phyloP scores from a whole-genome alignment of 2,797 vertebrate genomes.

The Eulemur rubriventer region DNA sequence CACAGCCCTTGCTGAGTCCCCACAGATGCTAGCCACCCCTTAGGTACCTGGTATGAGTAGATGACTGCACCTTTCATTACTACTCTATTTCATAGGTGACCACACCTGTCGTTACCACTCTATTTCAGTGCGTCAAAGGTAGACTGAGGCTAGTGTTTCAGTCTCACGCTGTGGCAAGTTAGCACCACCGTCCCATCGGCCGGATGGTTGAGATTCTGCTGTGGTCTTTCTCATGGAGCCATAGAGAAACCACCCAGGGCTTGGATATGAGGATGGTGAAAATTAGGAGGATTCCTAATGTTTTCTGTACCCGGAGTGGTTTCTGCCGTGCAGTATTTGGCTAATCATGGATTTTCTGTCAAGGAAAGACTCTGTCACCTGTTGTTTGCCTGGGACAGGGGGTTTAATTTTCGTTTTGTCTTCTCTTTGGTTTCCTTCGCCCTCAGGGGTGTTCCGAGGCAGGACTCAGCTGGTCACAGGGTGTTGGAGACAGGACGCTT shows the following conservation, averaged over 20 bases:
- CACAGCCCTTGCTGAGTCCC: not conserved
- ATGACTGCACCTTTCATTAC: too few species aligned
- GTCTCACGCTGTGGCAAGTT: not conserved
- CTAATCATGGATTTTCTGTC: not conserved
- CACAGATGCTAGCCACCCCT: too few species aligned
- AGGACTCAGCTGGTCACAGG: accelerated
- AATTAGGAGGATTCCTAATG: not conserved
- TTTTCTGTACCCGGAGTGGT: not conserved
- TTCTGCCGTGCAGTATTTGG: not conserved
- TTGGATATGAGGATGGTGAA: not conserved
- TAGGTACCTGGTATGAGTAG: not conserved
- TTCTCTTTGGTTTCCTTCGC: not conserved
- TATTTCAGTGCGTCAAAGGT: not conserved
- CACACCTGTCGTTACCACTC: too few species aligned
- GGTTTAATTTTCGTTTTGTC: not conserved
- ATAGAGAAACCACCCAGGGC: not conserved
- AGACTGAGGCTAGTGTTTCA: not conserved
- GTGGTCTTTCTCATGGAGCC: not conserved
- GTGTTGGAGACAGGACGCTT: not conserved
- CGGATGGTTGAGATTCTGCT: not conserved
- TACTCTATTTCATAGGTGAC: not conserved
- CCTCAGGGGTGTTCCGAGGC: accelerated
- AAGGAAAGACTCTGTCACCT: not conserved
- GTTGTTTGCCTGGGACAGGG: not conserved
- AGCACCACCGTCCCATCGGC: not conserved